These are phyloP conservation scores for Cnemophilus loriae DNA, from an alignment of 2,113 vertebrate genomes.

Conservation along the genomic window DNA sequence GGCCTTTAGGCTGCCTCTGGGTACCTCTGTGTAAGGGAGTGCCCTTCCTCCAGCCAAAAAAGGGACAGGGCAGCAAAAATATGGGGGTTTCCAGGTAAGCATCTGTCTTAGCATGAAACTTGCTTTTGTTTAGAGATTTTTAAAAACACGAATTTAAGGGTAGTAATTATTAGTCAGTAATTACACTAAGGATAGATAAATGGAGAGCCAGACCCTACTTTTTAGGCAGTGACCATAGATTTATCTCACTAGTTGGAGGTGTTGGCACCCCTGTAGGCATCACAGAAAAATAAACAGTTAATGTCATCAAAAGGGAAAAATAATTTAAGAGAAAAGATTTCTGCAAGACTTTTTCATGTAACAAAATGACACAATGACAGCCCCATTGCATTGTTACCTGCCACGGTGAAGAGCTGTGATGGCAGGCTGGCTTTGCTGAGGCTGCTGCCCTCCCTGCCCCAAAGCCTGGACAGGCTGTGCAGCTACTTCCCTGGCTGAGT, in stretches of 20 bases:
- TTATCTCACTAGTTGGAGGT: neutral
- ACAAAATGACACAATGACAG: neutral
- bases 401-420: neutral
- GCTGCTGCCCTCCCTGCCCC: neutral
- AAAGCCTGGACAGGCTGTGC: neutral
- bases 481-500: neutral
- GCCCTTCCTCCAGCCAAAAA: neutral
- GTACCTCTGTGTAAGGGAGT: neutral
- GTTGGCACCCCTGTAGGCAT: neutral
- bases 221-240: neutral
- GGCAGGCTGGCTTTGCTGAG: neutral
- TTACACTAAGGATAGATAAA: neutral
- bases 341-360: neutral
- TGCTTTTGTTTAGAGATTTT: neutral
- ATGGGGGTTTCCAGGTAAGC: neutral
- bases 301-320: neutral
- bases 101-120: neutral
- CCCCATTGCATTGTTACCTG: rapidly evolving
- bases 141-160: neutral
- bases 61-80: neutral
- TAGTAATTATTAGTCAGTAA: neutral
- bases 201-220: neutral
- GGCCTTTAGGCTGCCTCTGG: neutral
- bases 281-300: neutral
- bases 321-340: no score